phyloP scores from a whole-genome alignment of 2,797 vertebrate genomes.

The Ibycter americanus region DNA sequence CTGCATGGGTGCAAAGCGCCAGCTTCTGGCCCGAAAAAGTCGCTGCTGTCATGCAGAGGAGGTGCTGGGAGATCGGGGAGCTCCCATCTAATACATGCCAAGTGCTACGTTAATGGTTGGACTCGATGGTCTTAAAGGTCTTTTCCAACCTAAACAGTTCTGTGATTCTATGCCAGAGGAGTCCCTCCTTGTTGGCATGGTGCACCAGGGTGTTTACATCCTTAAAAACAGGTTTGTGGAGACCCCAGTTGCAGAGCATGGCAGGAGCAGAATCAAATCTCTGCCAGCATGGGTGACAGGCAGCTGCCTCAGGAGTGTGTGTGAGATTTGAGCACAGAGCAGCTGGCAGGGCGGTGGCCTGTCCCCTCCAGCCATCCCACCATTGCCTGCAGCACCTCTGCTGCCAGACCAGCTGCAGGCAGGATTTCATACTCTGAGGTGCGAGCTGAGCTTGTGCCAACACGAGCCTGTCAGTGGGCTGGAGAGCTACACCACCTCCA shows the following conservation, averaged over 20 bases:
- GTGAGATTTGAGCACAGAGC: neutral
- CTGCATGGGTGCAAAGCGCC: fast-evolving
- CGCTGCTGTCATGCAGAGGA: neutral
- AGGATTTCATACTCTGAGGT: neutral
- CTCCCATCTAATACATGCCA: fast-evolving
- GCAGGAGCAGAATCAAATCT: neutral
- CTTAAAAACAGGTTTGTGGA: neutral
- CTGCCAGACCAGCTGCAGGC: neutral
- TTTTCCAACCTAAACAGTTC: neutral
- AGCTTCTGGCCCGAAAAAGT: neutral
- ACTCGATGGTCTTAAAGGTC: neutral
- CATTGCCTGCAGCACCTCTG: neutral
- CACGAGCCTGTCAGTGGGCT: neutral
- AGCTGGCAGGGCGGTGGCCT: neutral
- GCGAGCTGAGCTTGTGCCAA: neutral
- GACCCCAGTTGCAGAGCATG: neutral
- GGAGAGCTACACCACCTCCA: neutral
- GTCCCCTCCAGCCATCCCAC: neutral
- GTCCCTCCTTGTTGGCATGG: neutral
- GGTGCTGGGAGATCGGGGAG: neutral
- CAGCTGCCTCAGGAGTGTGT: neutral
- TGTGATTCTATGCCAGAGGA: neutral
- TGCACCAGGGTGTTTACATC: neutral
- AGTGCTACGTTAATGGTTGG: neutral
- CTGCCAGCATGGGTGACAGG: neutral